A percentile compares a stretch with the other conserved stretches of the same genome.
Conservation (phyloP, 2,113 vertebrate genomes). For the Neotoma lepida region DNA sequence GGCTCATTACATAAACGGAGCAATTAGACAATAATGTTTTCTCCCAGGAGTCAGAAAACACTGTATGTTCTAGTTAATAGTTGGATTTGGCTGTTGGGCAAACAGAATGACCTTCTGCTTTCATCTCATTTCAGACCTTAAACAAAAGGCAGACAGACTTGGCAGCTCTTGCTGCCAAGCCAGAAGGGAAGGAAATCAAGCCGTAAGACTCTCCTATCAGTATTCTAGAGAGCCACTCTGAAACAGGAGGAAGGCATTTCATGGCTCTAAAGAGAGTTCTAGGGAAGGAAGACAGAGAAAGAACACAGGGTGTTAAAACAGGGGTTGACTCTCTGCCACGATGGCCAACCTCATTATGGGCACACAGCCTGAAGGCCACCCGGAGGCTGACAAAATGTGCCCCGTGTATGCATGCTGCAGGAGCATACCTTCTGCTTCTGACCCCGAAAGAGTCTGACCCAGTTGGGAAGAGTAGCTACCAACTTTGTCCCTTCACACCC, state of each 20-base stretch:
- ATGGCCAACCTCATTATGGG: not conserved
- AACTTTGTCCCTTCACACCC: not conserved
- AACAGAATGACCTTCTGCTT: slow-evolving; percentile 76
- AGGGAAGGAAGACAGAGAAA: not conserved
- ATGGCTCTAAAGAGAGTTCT: not conserved
- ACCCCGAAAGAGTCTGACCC: not conserved
- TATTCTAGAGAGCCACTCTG: not conserved
- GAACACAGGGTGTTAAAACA: not conserved
- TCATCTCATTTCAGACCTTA: slow-evolving; percentile 70
- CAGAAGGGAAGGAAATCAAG: slow-evolving; percentile 11
- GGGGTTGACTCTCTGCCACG: rapidly evolving
- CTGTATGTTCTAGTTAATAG: slow-evolving; percentile 73
- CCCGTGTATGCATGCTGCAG: not conserved
- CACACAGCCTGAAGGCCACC: not conserved
- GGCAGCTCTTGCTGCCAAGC: slow-evolving; percentile 1
- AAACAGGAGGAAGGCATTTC: not conserved
- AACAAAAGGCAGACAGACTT: slow-evolving; percentile 72
- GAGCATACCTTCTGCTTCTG: not conserved
- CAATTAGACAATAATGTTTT: slow-evolving; percentile 83
- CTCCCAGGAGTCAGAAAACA: slow-evolving; percentile 75
- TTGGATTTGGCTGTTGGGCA: slow-evolving; percentile 71
- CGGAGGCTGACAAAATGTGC: not conserved
- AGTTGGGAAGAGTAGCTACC: not conserved
- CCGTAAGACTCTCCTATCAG: not conserved
- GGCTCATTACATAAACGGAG: slow-evolving; percentile 82